Evolutionary conservation across 2,797 vertebrate genomes (phyloP).

Genomic region (Balearica regulorum): DNA sequence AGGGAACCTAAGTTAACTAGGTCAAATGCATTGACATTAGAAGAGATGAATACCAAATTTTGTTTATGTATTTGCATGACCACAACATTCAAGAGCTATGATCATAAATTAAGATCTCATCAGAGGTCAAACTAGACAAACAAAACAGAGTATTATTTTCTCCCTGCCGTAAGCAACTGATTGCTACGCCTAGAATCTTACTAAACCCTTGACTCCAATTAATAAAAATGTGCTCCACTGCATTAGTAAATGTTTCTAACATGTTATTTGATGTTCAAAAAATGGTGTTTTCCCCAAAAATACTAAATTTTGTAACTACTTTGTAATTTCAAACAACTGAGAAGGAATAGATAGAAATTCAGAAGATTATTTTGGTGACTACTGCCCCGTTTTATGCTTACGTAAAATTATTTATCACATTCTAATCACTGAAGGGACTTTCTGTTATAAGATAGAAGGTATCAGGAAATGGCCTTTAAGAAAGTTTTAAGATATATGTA

Average conservation of each 20-base stretch:
- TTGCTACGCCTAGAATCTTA: not conserved
- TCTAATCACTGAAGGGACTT: not conserved
- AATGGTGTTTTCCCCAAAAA: not conserved
- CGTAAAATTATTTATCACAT: not conserved
- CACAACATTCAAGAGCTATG: not conserved
- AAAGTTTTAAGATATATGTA: not conserved
- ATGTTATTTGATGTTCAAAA: not conserved
- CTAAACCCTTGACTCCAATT: not conserved
- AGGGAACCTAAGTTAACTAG: not conserved
- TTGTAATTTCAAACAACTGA: not conserved
- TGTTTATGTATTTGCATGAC: not conserved
- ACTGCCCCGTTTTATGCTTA: not conserved
- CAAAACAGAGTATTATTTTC: not conserved
- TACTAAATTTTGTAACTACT: not conserved
- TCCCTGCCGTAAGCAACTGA: not conserved
- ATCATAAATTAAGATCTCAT: not conserved
- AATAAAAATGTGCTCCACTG: not conserved
- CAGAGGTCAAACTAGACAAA: not conserved
- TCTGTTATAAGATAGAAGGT: not conserved
- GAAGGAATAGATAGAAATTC: not conserved
- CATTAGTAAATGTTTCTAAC: not conserved
- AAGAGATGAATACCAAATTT: not conserved
- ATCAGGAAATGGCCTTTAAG: fast-evolving
- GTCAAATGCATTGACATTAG: not conserved
- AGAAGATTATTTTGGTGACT: not conserved